Conservation (phyloP, 2,888 invertebrate species). For the Folsomia candida region DNA sequence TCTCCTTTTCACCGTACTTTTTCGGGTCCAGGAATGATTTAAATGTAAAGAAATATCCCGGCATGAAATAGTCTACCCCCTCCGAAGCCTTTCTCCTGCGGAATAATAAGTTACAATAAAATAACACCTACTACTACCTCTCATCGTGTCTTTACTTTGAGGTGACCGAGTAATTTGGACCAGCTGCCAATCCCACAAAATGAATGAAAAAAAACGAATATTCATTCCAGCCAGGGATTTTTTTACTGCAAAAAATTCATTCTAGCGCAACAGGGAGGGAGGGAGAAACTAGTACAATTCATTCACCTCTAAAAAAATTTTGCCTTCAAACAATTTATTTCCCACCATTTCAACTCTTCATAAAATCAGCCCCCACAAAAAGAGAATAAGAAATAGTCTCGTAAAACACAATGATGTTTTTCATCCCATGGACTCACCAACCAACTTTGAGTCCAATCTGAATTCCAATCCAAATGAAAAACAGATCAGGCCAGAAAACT, state of each 20-base stretch:
- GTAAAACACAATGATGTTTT: neutral
- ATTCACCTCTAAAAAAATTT: neutral
- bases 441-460: neutral
- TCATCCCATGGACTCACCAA: neutral
- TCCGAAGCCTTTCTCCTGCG: too few species aligned
- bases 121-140: too few species aligned
- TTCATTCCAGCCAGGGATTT: neutral
- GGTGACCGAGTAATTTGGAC: too few species aligned
- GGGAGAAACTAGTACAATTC: neutral
- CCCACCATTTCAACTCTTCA: neutral
- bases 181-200: too few species aligned
- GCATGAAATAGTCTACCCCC: too few species aligned
- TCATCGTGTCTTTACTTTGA: too few species aligned
- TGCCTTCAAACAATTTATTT: too few species aligned
- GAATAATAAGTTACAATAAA: too few species aligned
- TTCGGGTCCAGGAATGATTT: too few species aligned
- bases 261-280: neutral
- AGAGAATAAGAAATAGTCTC: neutral
- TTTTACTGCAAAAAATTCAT: neutral
- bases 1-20: too few species aligned
- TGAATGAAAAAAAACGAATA: neutral
- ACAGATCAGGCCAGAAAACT: neutral
- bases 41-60: too few species aligned
- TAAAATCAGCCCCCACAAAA: neutral
- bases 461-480: conserved; percentile 14